These are phyloP conservation scores for Enteromius treurensis DNA, from an alignment of 2,797 vertebrate genomes.

Conservation along the genomic window DNA sequence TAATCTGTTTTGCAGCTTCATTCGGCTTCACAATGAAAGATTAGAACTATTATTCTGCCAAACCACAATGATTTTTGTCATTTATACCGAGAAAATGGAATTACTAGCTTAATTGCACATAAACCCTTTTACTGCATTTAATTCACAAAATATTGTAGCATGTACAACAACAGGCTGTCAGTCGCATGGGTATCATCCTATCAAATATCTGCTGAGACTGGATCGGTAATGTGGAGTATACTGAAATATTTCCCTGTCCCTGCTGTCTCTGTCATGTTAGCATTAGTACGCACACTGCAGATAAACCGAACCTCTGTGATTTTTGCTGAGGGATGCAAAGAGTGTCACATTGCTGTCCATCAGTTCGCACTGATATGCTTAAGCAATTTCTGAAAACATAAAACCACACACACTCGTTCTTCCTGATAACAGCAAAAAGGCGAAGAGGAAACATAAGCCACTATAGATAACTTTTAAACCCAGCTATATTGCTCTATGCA, in stretches of 20 bases:
- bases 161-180: conserved; percentile 8
- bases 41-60: conserved; percentile 19
- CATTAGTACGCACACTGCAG: conserved; percentile 28
- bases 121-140: not conserved
- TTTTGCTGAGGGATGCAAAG: conserved; percentile 39
- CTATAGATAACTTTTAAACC: not conserved
- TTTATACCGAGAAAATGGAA: conserved; percentile 17
- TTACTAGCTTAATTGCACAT: conserved; percentile 9
- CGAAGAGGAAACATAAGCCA: not conserved
- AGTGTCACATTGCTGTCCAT: conserved; percentile 37
- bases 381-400: conserved; percentile 22
- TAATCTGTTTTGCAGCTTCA: conserved; percentile 34
- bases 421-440: conserved; percentile 33
- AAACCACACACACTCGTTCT: conserved; percentile 5
- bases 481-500: not conserved
- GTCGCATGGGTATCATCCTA: not conserved
- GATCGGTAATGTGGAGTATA: conserved; percentile 14
- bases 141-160: conserved; percentile 19
- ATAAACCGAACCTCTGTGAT: conserved; percentile 31
- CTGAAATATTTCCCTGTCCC: conserved; percentile 21
- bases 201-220: conserved; percentile 15
- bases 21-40: conserved; percentile 16
- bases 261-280: conserved; percentile 25
- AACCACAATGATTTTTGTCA: conserved; percentile 31
- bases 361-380: conserved; percentile 16